These are phyloP conservation scores for Burhinus oedicnemus DNA, from an alignment of 2,113 vertebrate genomes.

Conservation along the genomic window DNA sequence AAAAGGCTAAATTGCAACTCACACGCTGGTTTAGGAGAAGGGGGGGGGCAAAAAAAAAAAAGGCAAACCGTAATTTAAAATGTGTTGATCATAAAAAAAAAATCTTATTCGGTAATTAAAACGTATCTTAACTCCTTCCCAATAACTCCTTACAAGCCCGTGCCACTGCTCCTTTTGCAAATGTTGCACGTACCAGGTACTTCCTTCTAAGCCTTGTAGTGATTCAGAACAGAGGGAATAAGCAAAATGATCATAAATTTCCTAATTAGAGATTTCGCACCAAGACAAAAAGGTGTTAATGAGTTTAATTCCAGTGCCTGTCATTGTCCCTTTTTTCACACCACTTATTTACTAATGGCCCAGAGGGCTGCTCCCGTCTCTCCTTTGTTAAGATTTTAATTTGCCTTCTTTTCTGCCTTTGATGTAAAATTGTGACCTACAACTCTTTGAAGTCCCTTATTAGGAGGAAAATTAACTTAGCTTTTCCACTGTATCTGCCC, in stretches of 20 bases:
- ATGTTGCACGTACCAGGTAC: constrained; percentile 56
- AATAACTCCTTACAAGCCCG: neutral
- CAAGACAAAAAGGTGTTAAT: constrained; percentile 78
- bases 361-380: constrained; percentile 76
- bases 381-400: constrained; percentile 79
- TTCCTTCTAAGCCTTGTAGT: constrained; percentile 37
- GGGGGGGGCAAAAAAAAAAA: neutral
- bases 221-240: constrained; percentile 62
- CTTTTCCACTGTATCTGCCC: constrained; percentile 66
- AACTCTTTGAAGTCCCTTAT: constrained; percentile 85
- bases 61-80: neutral
- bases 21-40: neutral
- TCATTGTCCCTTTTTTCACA: constrained; percentile 75
- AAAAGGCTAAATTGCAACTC: neutral
- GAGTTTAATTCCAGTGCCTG: constrained; percentile 74
- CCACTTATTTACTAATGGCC: constrained; percentile 81
- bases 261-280: constrained; percentile 78
- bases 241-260: constrained; percentile 77
- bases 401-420: constrained; percentile 78
- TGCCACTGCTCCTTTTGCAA: constrained; percentile 27
- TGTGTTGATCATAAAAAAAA: neutral
- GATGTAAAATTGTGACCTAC: constrained; percentile 82
- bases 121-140: constrained; percentile 5
- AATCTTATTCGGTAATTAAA: constrained; percentile 43
- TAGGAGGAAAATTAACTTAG: constrained; percentile 79